Percentiles rank a stretch among this genome's conserved stretches.
These are phyloP conservation scores for Ditula angustiorana DNA, from an alignment of 2,888 invertebrate species.

Conservation along the genomic window DNA sequence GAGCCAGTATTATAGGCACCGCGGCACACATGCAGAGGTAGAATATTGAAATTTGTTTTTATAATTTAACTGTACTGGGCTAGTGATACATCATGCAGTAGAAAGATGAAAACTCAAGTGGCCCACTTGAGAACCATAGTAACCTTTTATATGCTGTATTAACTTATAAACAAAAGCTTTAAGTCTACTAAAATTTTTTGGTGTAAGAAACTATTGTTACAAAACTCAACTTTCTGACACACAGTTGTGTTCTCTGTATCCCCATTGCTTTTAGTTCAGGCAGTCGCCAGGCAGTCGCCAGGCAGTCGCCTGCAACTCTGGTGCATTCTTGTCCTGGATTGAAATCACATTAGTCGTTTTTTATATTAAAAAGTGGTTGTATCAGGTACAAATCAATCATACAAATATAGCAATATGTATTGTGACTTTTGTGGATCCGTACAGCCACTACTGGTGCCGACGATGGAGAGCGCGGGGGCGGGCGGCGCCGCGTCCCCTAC, in stretches of 20 bases:
- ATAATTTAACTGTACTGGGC: no score
- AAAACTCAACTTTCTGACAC: not conserved
- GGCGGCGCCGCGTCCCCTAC: slow-evolving; percentile 83
- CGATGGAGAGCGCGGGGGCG: slow-evolving; percentile 81
- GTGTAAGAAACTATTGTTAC: slow-evolving; percentile 3
- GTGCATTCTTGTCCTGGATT: no score
- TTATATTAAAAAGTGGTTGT: no score
- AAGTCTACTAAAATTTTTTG: not conserved
- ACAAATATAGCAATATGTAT: slow-evolving; percentile 1
- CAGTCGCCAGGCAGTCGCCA: no score
- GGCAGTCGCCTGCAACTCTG: not conserved
- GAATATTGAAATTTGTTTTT: slow-evolving; percentile 14
- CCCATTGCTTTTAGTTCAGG: no score
- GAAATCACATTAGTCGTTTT: no score
- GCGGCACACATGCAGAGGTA: slow-evolving; percentile 87
- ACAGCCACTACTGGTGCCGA: slow-evolving; percentile 79
- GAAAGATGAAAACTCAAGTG: no score
- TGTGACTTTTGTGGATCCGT: slow-evolving; percentile 28
- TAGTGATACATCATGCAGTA: no score
- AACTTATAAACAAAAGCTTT: not conserved
- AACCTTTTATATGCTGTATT: not conserved
- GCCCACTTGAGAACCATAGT: slow-evolving; percentile 4
- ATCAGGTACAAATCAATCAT: no score
- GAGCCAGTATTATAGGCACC: slow-evolving; percentile 92
- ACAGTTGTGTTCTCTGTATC: no score